phyloP scores from a whole-genome alignment of 2,888 invertebrate species.

The Pogonocherus hispidulus region DNA sequence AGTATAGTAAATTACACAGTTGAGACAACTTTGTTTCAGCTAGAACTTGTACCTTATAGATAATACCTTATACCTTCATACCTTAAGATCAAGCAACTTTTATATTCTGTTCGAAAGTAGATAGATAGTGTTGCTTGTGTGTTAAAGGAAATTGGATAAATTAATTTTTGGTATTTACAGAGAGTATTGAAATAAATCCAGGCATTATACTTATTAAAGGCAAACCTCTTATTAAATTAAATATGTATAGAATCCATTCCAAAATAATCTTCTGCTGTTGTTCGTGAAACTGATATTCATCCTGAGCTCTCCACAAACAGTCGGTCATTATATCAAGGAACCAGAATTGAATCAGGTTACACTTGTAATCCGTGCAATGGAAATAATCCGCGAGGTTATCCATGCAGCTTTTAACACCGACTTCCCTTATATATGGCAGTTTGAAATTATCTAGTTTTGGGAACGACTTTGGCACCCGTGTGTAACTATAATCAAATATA shows the following conservation, averaged over 20 bases:
- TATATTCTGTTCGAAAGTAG: no score
- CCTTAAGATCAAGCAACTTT: no score
- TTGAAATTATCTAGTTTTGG: constrained; percentile 51
- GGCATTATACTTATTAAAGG: no score
- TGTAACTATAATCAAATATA: constrained; percentile 44
- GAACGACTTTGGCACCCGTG: constrained; percentile 49
- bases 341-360: constrained; percentile 65
- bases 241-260: constrained; percentile 63
- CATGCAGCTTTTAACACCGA: constrained; percentile 61
- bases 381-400: constrained; percentile 58
- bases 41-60: no score
- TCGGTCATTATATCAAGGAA: constrained; percentile 66
- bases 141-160: no score
- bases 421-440: constrained; percentile 61
- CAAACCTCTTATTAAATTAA: constrained; percentile 63
- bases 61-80: no score
- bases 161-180: no score
- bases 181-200: no score
- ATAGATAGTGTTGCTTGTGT: no score
- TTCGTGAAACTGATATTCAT: constrained; percentile 62
- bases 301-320: constrained; percentile 66
- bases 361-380: constrained; percentile 58
- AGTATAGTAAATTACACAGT: no score
- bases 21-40: no score
- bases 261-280: constrained; percentile 62